Percentiles rank a stretch among this genome's conserved stretches.
These are phyloP conservation scores for Spea bombifrons DNA, from an alignment of 2,113 vertebrate species.

Conservation along the genomic window DNA sequence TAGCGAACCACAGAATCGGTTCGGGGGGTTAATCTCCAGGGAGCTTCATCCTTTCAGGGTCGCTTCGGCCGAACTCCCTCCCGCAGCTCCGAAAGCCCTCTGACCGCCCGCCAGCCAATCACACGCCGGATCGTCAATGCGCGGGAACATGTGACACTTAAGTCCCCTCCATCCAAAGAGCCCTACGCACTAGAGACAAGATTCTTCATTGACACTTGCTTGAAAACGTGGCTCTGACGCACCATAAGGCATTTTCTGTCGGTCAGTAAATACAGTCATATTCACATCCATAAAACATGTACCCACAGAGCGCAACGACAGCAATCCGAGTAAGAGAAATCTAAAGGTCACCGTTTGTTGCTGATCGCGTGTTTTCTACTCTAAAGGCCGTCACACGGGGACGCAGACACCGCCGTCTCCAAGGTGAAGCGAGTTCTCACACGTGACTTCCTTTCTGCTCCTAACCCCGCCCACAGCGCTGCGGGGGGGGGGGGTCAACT, in stretches of 20 bases:
- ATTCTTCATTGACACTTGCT: too few relatives aligned
- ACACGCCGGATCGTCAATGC: neutral
- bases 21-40: neutral
- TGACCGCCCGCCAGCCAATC: neutral
- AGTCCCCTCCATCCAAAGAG: neutral
- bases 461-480: neutral
- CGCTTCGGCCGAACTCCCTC: neutral
- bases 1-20: too few relatives aligned
- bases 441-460: slow-evolving; percentile 8
- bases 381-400: neutral
- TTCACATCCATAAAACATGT: too few relatives aligned
- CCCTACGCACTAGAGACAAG: neutral
- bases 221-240: too few relatives aligned
- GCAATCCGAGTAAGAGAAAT: neutral
- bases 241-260: too few relatives aligned
- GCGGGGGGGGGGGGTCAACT: neutral
- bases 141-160: neutral
- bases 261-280: too few relatives aligned
- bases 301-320: neutral
- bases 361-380: neutral
- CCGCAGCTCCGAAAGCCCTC: slow-evolving; percentile 6
- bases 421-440: slow-evolving; percentile 1
- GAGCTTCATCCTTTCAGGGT: neutral
- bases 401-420: slow-evolving; percentile 12
- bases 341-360: neutral